Evolutionary conservation across 2,797 vertebrate genomes (phyloP).

Genomic region (Tauraco hartlaubi): DNA sequence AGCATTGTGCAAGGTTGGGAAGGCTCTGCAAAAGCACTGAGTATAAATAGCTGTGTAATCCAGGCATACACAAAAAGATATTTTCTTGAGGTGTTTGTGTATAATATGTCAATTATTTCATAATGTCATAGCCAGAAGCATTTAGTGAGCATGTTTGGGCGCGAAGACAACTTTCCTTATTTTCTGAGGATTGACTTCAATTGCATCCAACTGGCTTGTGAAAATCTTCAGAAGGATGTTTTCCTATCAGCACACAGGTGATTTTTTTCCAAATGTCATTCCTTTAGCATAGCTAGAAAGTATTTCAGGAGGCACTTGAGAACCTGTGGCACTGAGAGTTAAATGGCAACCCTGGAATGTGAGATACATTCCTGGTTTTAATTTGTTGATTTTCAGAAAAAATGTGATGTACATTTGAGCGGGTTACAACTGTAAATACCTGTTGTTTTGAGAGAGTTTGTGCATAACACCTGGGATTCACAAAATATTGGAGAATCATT

Average conservation of each 20-base stretch:
- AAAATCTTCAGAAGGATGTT: constrained; percentile 39
- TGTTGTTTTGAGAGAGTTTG: neutral
- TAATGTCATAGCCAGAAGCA: constrained; percentile 53
- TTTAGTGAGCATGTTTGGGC: constrained; percentile 11
- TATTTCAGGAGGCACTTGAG: constrained; percentile 49
- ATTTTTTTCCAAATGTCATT: constrained; percentile 60
- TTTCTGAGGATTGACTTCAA: constrained; percentile 50
- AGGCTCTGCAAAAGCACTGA: neutral
- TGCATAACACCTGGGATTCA: neutral
- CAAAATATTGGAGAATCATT: neutral
- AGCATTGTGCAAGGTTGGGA: neutral
- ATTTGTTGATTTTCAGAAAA: constrained; percentile 12
- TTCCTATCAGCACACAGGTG: constrained; percentile 25
- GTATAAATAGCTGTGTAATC: neutral
- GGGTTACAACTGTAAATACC: neutral
- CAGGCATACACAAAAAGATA: neutral
- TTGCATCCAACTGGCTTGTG: neutral
- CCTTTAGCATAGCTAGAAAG: neutral
- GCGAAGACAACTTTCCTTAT: neutral
- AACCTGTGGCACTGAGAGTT: constrained; percentile 22
- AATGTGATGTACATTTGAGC: neutral
- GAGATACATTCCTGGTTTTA: neutral
- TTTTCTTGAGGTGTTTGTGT: neutral
- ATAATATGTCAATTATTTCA: constrained; percentile 15
- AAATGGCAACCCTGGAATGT: constrained; percentile 44